phyloP scores from a whole-genome alignment of 2,113 vertebrate genomes.

The Myrmophylax atrothorax region DNA sequence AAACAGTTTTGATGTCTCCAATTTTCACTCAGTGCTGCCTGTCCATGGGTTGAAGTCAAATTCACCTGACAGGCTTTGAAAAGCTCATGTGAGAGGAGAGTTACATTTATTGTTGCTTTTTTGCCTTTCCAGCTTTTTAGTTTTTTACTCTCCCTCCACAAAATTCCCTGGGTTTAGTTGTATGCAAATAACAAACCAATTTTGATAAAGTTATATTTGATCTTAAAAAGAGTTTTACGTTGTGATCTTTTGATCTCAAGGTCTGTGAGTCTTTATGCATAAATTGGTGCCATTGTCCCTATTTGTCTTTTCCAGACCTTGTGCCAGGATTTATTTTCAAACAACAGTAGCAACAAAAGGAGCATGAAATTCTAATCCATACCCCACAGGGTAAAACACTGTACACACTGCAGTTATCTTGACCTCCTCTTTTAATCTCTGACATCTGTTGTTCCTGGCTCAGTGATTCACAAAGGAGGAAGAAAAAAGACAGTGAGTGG shows the following conservation, averaged over 20 bases:
- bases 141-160: not conserved
- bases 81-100: not conserved
- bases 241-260: not conserved
- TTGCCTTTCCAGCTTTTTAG: not conserved
- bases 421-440: slow-evolving; percentile 61
- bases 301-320: not conserved
- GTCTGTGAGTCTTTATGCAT: not conserved
- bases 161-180: not conserved
- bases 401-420: slow-evolving; percentile 13
- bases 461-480: slow-evolving; percentile 11
- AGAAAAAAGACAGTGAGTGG: not conserved
- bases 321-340: slow-evolving; percentile 27
- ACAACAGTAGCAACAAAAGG: slow-evolving; percentile 32
- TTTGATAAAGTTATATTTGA: not conserved
- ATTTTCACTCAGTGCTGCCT: not conserved
- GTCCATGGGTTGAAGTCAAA: not conserved
- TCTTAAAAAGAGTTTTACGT: not conserved
- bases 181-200: slow-evolving; percentile 5
- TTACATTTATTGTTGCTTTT: not conserved
- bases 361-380: slow-evolving; percentile 30
- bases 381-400: slow-evolving; percentile 50
- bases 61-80: not conserved
- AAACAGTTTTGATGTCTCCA: not conserved
- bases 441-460: slow-evolving; percentile 51
- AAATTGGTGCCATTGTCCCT: not conserved